phyloP scores from a whole-genome alignment of 2,797 vertebrate species.

The Halcyon badia region DNA sequence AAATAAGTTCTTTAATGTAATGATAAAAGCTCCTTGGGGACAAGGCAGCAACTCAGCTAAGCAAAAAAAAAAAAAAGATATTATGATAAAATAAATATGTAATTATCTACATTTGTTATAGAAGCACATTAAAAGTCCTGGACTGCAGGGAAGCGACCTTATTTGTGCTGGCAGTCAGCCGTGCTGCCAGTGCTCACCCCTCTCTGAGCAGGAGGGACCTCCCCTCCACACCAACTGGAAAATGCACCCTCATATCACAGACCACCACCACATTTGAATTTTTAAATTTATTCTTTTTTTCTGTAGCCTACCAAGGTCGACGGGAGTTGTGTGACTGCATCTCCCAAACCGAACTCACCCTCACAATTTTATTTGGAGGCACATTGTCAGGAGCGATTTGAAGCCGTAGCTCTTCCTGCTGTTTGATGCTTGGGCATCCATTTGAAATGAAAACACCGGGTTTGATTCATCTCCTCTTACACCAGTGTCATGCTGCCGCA shows the following conservation, averaged over 20 bases:
- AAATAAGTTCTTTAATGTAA: conserved; percentile 7
- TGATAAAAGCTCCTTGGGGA: not conserved
- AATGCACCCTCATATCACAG: accelerated
- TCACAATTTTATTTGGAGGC: not conserved
- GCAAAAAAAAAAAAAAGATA: not conserved
- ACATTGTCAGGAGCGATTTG: not conserved
- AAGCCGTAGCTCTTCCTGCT: not conserved
- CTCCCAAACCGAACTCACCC: not conserved
- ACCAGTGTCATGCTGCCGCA: not conserved
- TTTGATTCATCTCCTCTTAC: not conserved
- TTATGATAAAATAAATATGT: not conserved
- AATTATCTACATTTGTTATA: not conserved
- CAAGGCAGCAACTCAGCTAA: not conserved
- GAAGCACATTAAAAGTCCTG: not conserved
- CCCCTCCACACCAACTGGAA: not conserved
- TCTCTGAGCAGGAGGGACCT: no score
- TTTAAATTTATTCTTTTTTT: no score
- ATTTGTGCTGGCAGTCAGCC: not conserved
- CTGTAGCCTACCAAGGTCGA: not conserved
- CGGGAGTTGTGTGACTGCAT: not conserved
- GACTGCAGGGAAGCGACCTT: accelerated
- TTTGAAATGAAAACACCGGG: not conserved
- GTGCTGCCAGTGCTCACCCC: accelerated
- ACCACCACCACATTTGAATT: not conserved
- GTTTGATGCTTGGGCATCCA: not conserved